Conservation (phyloP, 2,113 vertebrate genomes). For the Channa maculata region DNA sequence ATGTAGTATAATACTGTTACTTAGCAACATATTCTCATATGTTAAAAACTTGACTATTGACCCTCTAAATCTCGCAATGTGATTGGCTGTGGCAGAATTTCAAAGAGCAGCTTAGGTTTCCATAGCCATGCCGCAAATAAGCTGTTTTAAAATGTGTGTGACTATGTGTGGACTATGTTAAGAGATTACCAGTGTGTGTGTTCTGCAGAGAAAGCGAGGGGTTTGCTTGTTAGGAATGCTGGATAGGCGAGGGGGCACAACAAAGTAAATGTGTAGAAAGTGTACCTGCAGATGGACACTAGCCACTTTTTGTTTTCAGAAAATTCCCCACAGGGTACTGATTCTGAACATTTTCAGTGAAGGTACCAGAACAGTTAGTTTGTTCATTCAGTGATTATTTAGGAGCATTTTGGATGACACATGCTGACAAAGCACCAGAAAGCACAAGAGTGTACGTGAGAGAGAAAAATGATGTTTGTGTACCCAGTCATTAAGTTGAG, state of each 20-base stretch:
- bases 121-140: conserved; percentile 70
- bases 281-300: conserved; percentile 27
- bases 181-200: conserved; percentile 54
- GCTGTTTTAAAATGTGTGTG: conserved; percentile 61
- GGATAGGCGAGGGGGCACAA: conserved; percentile 20
- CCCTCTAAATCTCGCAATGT: conserved; percentile 51
- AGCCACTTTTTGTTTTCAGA: conserved; percentile 30
- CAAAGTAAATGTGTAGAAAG: conserved; percentile 24
- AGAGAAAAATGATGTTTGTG: neutral
- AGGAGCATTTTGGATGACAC: neutral
- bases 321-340: conserved; percentile 13
- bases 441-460: neutral
- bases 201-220: conserved; percentile 27
- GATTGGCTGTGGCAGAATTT: conserved; percentile 69
- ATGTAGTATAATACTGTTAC: conserved; percentile 65
- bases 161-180: conserved; percentile 8
- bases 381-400: neutral
- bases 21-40: conserved; percentile 74
- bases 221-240: conserved; percentile 25
- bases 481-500: conserved; percentile 1
- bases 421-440: conserved; percentile 8
- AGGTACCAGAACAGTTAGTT: neutral
- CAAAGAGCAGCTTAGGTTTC: conserved; percentile 77
- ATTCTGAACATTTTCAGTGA: neutral
- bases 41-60: conserved; percentile 70